Conservation (phyloP, 2,888 invertebrate species). For the Mermis nigrescens region DNA sequence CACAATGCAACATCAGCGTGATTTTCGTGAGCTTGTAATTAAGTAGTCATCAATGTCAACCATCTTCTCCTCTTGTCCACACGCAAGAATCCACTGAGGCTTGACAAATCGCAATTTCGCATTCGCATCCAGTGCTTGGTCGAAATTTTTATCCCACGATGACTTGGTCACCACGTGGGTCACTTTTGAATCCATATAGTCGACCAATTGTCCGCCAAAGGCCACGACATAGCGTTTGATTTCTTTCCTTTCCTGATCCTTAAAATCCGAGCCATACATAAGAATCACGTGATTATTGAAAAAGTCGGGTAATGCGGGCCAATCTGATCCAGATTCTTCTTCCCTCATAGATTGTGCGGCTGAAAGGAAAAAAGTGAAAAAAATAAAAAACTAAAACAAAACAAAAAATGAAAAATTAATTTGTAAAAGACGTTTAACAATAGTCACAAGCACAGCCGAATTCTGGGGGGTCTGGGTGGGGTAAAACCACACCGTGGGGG, state of each 20-base stretch:
- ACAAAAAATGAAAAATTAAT: no score
- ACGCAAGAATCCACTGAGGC: constrained; percentile 46
- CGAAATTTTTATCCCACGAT: constrained; percentile 37
- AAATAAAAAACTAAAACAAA: no score
- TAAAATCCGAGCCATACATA: constrained; percentile 35
- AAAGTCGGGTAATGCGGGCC: constrained; percentile 36
- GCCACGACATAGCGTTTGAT: constrained; percentile 43
- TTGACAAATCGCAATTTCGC: constrained; percentile 35
- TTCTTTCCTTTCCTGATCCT: constrained; percentile 29
- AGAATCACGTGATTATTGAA: constrained; percentile 40
- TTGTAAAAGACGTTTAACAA: no score
- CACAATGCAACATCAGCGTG: no score
- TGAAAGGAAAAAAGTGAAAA: no score
- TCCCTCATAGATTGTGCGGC: no score
- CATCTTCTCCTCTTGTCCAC: constrained; percentile 36
- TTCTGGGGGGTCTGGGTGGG: no score
- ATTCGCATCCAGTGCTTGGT: constrained; percentile 33
- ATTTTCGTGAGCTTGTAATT: neutral
- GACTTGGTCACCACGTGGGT: constrained; percentile 33
- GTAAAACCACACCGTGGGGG: no score
- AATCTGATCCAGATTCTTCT: no score
- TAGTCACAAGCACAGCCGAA: no score
- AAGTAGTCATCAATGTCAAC: constrained; percentile 11
- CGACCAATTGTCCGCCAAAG: constrained; percentile 38
- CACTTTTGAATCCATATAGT: constrained; percentile 35